Evolutionary conservation across 2,888 invertebrate species (phyloP).

Genomic region (Agonopterix heracliana): DNA sequence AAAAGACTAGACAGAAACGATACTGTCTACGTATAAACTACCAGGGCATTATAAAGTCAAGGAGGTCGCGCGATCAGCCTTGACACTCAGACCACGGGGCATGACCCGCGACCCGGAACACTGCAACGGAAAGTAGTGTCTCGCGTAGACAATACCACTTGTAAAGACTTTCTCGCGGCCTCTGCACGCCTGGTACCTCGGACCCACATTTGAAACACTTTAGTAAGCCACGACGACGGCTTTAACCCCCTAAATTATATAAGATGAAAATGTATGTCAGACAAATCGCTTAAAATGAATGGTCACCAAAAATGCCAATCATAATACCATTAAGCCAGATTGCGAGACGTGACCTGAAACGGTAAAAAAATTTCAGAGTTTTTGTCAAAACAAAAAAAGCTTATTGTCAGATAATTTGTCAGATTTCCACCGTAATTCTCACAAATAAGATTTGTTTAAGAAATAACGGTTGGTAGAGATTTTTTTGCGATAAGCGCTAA

Average conservation of each 20-base stretch:
- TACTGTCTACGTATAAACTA: constrained; percentile 17
- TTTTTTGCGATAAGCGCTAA: constrained; percentile 24
- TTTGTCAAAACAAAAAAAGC: constrained; percentile 10
- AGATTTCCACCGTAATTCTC: constrained; percentile 37
- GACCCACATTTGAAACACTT: constrained; percentile 14
- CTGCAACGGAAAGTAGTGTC: constrained; percentile 45
- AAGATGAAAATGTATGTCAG: no score
- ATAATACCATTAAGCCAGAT: constrained; percentile 15
- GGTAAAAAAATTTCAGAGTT: no score
- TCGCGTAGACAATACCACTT: constrained; percentile 33
- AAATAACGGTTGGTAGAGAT: constrained; percentile 22
- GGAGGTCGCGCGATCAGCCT: constrained; percentile 42
- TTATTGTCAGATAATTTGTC: constrained; percentile 26
- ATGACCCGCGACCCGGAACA: constrained; percentile 41
- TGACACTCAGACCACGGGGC: constrained; percentile 26
- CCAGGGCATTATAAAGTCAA: constrained; percentile 45
- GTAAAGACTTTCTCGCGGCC: constrained; percentile 43
- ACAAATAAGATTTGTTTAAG: constrained; percentile 40
- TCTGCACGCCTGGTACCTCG: constrained; percentile 43
- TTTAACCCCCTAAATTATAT: no score
- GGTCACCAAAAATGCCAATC: constrained; percentile 11
- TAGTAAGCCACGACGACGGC: constrained; percentile 1
- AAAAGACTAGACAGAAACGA: no score
- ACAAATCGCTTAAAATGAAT: neutral
- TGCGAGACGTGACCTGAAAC: constrained; percentile 10